Evolutionary conservation across 2,113 vertebrate genomes (phyloP).

Genomic region (Grammomys dolichurus): DNA sequence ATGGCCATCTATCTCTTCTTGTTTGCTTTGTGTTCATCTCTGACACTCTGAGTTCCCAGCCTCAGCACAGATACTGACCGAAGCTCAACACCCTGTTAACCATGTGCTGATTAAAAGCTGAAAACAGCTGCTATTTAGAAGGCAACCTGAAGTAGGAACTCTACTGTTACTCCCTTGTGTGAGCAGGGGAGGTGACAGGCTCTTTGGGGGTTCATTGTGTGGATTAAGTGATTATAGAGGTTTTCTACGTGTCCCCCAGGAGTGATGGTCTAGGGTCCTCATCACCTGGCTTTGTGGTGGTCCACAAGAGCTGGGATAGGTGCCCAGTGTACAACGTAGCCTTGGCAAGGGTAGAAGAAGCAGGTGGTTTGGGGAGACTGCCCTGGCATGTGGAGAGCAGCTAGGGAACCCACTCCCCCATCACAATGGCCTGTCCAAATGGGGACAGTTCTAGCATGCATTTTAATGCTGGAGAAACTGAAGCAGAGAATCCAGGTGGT

Average conservation of each 20-base stretch:
- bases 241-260: neutral
- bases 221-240: neutral
- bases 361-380: neutral
- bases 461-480: neutral
- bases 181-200: neutral
- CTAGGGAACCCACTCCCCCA: neutral
- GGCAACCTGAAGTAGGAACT: neutral
- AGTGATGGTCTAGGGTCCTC: neutral
- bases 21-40: neutral
- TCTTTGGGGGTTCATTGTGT: neutral
- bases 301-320: neutral
- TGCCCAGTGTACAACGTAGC: neutral
- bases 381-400: neutral
- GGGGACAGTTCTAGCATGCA: neutral
- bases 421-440: neutral
- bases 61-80: neutral
- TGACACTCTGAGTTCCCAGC: neutral
- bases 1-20: neutral
- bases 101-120: neutral
- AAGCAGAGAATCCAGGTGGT: neutral
- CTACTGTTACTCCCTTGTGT: neutral
- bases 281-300: neutral
- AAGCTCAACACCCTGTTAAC: neutral
- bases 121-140: neutral
- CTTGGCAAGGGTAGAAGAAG: neutral